phyloP scores from a whole-genome alignment of 2,113 vertebrate species.

The Paracanthobrama guichenoti region DNA sequence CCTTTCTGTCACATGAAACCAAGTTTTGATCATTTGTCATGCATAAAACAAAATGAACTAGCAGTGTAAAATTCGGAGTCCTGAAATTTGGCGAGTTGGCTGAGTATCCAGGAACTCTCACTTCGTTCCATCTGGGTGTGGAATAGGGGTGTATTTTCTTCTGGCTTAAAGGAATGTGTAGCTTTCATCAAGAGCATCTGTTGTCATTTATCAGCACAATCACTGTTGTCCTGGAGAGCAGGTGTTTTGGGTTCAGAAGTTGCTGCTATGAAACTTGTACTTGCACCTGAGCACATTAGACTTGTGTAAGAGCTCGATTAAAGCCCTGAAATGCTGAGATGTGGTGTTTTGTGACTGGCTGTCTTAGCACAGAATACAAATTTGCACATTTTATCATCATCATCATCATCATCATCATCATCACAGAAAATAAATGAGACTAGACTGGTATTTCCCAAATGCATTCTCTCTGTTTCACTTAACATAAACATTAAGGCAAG shows the following conservation, averaged over 20 bases:
- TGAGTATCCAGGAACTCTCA: background rate
- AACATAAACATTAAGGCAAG: background rate
- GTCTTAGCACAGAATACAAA: background rate
- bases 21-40: background rate
- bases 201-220: constrained; percentile 17
- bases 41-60: background rate
- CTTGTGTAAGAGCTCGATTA: constrained; percentile 83
- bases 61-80: background rate
- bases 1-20: constrained; percentile 5
- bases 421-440: background rate
- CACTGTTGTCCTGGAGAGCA: constrained; percentile 61
- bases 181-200: background rate
- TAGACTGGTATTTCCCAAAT: background rate
- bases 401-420: background rate
- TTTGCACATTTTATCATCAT: background rate
- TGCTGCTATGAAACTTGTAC: constrained; percentile 74
- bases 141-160: background rate
- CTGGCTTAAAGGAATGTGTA: constrained; percentile 16
- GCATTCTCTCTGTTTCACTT: background rate
- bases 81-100: background rate
- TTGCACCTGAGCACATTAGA: constrained; percentile 86
- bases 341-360: constrained; percentile 5
- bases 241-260: constrained; percentile 52
- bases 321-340: constrained; percentile 38
- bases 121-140: background rate